Base-by-base conservation (phyloP, 2,888 invertebrate genomes). In the Octonoba sinensis region DNA sequence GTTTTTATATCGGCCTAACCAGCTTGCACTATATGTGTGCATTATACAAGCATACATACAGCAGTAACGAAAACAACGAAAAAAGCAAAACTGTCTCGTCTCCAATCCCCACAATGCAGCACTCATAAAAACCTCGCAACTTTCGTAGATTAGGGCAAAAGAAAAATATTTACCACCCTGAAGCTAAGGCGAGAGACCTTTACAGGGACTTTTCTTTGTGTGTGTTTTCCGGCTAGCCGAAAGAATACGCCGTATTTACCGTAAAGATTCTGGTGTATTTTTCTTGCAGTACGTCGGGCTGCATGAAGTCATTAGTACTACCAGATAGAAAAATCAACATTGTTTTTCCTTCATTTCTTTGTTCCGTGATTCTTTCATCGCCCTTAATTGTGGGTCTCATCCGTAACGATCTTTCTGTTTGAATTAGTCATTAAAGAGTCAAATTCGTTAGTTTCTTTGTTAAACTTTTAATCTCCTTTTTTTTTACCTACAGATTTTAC, bases 291-390 rank as follows among this genome's bases (percentile, higher is more conserved):
- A 54, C 54, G n/a, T 15, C 54, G 44, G 74, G 24, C 69, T 56
- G 56, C 57, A 73, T 81, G 79, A 81, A 81, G 79, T 81, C 79
- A 81, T 81, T 81, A 81, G 73, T 81, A 47, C 60, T 57, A 36
- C 4, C 54, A 46, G 73, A 69, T 59, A 62, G 73, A 81, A 81
- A 72, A 81, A 73, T 81, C 79, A 81, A 81, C 69, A 69, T 72
- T 79, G 78, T 67, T 73, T 73, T 81, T 81, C 72, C 73, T 81
- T 8, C 4, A 36, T 36, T 36, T 62, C n/a, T 62, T 16, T 44
- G 62, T 73, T 66, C 22, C 54, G 47, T 20, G 64, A 49, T 81
- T 79, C 72, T 81, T 72, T 67, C 60, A 12, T 51, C 18, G 72
- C 72, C 36, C 72, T 81, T 81, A 81, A 81, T 81, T 81, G 79